Conservation (phyloP, 2,113 vertebrate genomes). For the Corydoras sp. region DNA sequence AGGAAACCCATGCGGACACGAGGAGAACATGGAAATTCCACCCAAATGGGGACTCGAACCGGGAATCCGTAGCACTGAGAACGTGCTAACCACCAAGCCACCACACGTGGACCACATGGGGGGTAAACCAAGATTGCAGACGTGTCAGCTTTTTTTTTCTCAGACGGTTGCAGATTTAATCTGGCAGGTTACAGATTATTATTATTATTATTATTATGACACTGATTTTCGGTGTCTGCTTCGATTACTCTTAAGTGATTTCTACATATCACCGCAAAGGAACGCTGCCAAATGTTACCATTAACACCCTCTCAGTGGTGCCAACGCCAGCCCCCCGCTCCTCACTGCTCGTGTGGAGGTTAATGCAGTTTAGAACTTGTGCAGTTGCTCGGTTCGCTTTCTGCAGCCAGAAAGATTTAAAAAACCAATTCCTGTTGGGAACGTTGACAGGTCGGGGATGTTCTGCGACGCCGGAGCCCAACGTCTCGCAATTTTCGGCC, state of each 20-base stretch:
- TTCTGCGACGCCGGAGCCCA: background rate
- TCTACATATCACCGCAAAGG: no score
- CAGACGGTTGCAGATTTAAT: no score
- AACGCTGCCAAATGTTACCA: no score
- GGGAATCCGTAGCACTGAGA: no score
- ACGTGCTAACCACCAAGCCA: no score
- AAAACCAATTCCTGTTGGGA: background rate
- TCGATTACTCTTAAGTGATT: background rate
- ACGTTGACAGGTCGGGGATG: background rate
- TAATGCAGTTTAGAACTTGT: background rate
- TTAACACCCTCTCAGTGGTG: no score
- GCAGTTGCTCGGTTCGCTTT: background rate
- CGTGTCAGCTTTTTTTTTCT: no score
- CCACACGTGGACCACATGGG: background rate
- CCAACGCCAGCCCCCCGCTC: background rate
- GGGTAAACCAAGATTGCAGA: constrained; percentile 7
- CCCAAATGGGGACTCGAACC: no score
- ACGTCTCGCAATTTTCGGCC: constrained; percentile 6
- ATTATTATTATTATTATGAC: no score
- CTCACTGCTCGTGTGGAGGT: constrained; percentile 7
- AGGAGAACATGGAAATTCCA: no score
- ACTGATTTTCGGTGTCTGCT: background rate
- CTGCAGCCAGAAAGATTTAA: background rate
- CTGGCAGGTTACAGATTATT: background rate
- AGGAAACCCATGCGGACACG: no score